Conservation (phyloP, 2,888 invertebrate genomes). For the Tortricodes alternella region DNA sequence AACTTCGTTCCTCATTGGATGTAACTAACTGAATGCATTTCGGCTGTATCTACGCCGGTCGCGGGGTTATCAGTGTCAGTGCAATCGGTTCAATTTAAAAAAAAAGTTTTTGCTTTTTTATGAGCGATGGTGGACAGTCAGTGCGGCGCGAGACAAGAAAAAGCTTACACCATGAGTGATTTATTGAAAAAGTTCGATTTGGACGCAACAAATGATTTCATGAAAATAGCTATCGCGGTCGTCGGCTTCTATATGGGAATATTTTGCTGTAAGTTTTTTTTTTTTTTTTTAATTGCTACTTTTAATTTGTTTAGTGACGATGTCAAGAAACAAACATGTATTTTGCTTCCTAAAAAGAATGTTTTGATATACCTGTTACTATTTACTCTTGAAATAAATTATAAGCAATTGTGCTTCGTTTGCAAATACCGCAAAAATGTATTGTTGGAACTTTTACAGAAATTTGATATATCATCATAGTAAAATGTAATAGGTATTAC, state of each 20-base stretch:
- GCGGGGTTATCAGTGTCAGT: slow-evolving; percentile 69
- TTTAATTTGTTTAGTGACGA: background rate
- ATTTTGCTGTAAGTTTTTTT: slow-evolving; percentile 66
- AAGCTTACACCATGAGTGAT: slow-evolving; percentile 78
- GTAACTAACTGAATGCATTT: slow-evolving; percentile 47
- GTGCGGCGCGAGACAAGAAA: slow-evolving; percentile 66
- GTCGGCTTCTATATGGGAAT: slow-evolving; percentile 70
- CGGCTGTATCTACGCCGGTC: slow-evolving; percentile 53
- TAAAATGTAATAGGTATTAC: background rate
- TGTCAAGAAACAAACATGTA: too few species aligned
- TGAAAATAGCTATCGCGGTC: slow-evolving; percentile 61
- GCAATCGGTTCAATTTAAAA: slow-evolving; percentile 43
- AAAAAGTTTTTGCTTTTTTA: slow-evolving; percentile 41
- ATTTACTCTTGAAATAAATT: background rate
- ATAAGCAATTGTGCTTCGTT: background rate
- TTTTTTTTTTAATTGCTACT: slow-evolving; percentile 34
- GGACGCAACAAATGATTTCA: slow-evolving; percentile 65
- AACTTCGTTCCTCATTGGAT: background rate
- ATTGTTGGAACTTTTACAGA: background rate
- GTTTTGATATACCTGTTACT: background rate
- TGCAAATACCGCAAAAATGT: background rate
- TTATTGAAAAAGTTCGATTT: slow-evolving; percentile 68
- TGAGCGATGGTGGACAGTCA: slow-evolving; percentile 68
- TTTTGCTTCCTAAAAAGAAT: too few species aligned
- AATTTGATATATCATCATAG: background rate